phyloP scores from a whole-genome alignment of 2,113 vertebrate species.

The Salminus brasiliensis region DNA sequence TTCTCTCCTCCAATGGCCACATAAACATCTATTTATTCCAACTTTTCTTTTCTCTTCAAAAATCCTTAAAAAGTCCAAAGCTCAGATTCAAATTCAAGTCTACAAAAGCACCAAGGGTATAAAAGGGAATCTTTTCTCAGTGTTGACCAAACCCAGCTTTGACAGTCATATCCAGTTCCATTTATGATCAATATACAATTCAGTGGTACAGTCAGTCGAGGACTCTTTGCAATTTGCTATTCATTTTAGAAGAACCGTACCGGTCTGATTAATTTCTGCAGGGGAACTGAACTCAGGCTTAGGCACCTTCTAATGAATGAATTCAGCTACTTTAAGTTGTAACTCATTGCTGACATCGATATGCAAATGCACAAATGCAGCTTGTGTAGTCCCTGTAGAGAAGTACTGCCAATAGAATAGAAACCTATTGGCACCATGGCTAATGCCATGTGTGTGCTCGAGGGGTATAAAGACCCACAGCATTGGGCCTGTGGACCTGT shows the following conservation, averaged over 20 bases:
- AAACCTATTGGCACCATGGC: too few relatives aligned
- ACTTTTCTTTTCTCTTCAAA: constrained; percentile 5
- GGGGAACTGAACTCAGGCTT: too few relatives aligned
- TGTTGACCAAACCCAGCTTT: not conserved
- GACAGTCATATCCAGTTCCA: not conserved
- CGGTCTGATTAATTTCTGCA: not conserved
- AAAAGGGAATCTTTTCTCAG: not conserved
- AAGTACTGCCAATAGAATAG: too few relatives aligned
- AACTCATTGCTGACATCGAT: too few relatives aligned
- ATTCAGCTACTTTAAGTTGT: too few relatives aligned
- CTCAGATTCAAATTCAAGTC: not conserved
- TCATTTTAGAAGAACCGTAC: not conserved
- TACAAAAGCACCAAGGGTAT: constrained; percentile 7
- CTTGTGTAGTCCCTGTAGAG: too few relatives aligned
- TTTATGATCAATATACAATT: constrained; percentile 10
- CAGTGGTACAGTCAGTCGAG: not conserved
- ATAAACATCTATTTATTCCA: not conserved
- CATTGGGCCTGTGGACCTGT: too few relatives aligned
- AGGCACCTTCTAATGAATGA: too few relatives aligned
- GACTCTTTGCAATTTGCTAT: not conserved
- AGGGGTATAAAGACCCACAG: too few relatives aligned
- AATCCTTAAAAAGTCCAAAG: constrained; percentile 9
- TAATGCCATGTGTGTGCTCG: too few relatives aligned
- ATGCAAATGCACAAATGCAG: too few relatives aligned
- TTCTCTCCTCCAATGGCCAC: not conserved